Evolutionary conservation across 2,888 invertebrate genomes (phyloP).

Genomic region (Ptycholaimellus sp.): DNA sequence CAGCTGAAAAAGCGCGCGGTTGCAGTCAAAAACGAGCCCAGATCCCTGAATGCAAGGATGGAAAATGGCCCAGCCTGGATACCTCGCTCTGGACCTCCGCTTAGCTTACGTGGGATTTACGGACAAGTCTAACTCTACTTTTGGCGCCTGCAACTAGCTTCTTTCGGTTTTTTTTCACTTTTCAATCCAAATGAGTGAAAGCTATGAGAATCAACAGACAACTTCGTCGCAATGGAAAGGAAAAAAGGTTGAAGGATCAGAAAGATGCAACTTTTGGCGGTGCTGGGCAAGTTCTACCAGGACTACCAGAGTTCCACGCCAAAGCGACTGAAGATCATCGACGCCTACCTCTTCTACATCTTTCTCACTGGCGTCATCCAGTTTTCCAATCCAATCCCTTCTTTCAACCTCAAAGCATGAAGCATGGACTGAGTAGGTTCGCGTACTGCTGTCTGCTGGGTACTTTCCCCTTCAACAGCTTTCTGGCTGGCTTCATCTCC

Average conservation of each 20-base stretch:
- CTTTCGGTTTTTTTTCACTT: too few species aligned
- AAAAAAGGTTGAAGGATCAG: constrained; percentile 12
- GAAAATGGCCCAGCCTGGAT: too few species aligned
- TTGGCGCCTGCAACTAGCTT: too few species aligned
- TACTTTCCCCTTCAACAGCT: constrained; percentile 99
- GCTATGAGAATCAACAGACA: constrained; percentile 6
- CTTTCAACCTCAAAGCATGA: constrained; percentile 6
- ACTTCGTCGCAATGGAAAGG: background rate
- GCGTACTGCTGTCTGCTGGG: constrained; percentile 85
- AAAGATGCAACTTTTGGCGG: too few species aligned
- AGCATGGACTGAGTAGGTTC: constrained; percentile 34
- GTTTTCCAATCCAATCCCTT: constrained; percentile 15
- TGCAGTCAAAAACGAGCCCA: too few species aligned
- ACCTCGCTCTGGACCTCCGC: too few species aligned
- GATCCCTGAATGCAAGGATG: too few species aligned
- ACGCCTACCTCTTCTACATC: constrained; percentile 79
- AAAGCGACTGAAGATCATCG: constrained; percentile 78
- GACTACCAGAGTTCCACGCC: constrained; percentile 69
- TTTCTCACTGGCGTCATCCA: constrained; percentile 66
- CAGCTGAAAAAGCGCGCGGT: too few species aligned
- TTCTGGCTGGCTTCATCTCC: constrained; percentile 92
- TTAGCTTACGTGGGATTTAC: too few species aligned
- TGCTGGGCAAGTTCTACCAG: constrained; percentile 41
- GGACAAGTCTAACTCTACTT: too few species aligned
- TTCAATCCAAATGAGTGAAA: too few species aligned